Percentiles rank a stretch among this genome's conserved stretches.
phyloP scores from a whole-genome alignment of 2,888 invertebrate species.

The Pammene aurita region DNA sequence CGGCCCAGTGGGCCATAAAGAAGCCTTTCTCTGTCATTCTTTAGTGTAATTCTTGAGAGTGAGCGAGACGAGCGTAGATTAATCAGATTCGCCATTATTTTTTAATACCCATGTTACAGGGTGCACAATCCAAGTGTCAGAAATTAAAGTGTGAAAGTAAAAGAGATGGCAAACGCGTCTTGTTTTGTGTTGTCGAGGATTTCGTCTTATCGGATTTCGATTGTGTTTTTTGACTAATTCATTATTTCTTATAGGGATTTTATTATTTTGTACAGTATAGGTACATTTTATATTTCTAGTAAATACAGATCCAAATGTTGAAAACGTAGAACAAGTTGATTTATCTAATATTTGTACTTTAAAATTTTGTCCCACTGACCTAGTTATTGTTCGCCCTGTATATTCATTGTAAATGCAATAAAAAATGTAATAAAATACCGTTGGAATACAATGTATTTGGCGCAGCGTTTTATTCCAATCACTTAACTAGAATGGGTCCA shows the following conservation, averaged over 20 bases:
- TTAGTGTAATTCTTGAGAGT: slow-evolving; percentile 43
- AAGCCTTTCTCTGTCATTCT: slow-evolving; percentile 50
- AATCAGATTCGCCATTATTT: slow-evolving; percentile 57
- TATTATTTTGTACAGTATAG: too few species aligned
- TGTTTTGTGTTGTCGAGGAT: background rate
- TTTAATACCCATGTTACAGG: slow-evolving; percentile 62
- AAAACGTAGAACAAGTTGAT: background rate
- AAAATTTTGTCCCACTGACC: slow-evolving; percentile 6
- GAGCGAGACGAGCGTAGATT: slow-evolving; percentile 51
- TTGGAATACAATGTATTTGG: slow-evolving; percentile 56
- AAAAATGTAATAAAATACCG: slow-evolving; percentile 58
- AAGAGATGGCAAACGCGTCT: background rate
- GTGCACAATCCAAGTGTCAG: background rate
- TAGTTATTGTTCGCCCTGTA: background rate
- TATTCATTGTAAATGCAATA: slow-evolving; percentile 49
- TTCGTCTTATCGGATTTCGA: background rate
- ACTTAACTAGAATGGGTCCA: background rate
- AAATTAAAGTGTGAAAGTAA: background rate
- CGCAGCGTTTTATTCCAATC: slow-evolving; percentile 43
- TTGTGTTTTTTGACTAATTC: too few species aligned
- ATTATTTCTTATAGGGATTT: too few species aligned
- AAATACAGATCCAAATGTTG: background rate
- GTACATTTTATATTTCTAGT: too few species aligned
- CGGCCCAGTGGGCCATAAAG: slow-evolving; percentile 62
- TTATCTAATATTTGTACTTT: background rate